These are phyloP conservation scores for Dilophus febrilis DNA, from an alignment of 2,888 invertebrate species.

Conservation along the genomic window DNA sequence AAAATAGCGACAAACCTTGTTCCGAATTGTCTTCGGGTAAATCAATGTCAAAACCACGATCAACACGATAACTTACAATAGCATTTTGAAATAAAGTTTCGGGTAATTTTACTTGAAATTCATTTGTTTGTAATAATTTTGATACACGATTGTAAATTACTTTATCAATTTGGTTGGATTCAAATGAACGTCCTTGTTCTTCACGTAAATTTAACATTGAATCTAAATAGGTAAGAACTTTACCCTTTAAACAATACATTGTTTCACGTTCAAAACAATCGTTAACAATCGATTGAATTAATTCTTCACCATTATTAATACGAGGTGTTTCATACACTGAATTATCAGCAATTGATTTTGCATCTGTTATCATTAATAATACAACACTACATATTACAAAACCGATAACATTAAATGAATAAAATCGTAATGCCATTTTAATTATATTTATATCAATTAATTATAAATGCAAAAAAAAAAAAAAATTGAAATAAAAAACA, in stretches of 20 bases:
- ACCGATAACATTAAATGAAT: neutral
- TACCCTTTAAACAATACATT: constrained; percentile 59
- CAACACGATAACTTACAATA: constrained; percentile 47
- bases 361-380: too few species aligned
- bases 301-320: constrained; percentile 46
- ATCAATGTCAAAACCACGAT: constrained; percentile 45
- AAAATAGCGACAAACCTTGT: constrained; percentile 5
- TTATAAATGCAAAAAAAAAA: constrained; percentile 2
- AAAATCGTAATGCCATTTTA: too few species aligned
- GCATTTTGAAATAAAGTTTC: constrained; percentile 51
- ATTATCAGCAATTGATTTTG: constrained; percentile 17
- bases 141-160: constrained; percentile 56
- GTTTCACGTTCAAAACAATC: constrained; percentile 51
- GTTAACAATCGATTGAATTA: constrained; percentile 52
- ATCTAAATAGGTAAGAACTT: constrained; percentile 60
- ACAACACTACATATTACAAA: too few species aligned
- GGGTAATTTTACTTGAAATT: constrained; percentile 55
- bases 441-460: neutral
- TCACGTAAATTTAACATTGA: constrained; percentile 44
- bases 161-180: constrained; percentile 48
- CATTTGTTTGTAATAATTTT: constrained; percentile 53
- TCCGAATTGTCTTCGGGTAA: constrained; percentile 33
- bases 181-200: constrained; percentile 41
- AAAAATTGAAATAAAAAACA: neutral
- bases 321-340: constrained; percentile 19